Evolutionary conservation across 2,797 vertebrate species (phyloP), one percentile per base, ranked within the genome.

Genomic region (Eutrigla gurnardus): DNA sequence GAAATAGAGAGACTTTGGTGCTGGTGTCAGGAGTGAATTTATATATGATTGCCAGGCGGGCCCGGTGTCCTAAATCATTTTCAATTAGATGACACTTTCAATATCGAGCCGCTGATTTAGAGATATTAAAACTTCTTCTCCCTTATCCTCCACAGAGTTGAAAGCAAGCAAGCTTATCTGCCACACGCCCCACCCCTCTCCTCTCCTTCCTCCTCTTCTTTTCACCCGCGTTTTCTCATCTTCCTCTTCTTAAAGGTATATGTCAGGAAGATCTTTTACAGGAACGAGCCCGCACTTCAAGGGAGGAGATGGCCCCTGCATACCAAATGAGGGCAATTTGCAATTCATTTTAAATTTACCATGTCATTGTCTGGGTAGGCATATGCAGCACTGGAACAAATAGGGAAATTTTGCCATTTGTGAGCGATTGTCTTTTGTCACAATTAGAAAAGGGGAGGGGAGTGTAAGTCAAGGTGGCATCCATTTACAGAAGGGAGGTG

Each of bases 11-110:
- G 93, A 94, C 93, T 94, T 92, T 92, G 91, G 89, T 90, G 91
- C 82, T 53, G 81, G 87, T 92, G 93, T 93, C 93, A 93, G 93
- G 87, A 94, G 89, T 94, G 91, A 93, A 93, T 94, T 93, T 94
- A 94, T 93, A 93, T 86, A 85, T 83, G 92, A 93, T 92, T 93
- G 91, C 93, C 86, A 91, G 84, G 90, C 85, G 80, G 88, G 85
- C 91, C 79, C 61, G 68, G 67, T 81, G 83, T 90, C 89, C 89
- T 94, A 94, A 94, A 94, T 95, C 93, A 94, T 94, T 95, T 94
- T 94, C 93, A 94, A 94, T 96, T 95, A 95, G 92, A 91, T 95
- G 94, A 95, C 94, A 95, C 92, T 93, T 95, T 94, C 93, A 93
- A 94, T 95, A 94, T 93, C 90, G 87, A 89, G 91, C 85, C 46